These are phyloP conservation scores for Watsonalla binaria DNA, from an alignment of 2,888 invertebrate genomes.

Conservation along the genomic window DNA sequence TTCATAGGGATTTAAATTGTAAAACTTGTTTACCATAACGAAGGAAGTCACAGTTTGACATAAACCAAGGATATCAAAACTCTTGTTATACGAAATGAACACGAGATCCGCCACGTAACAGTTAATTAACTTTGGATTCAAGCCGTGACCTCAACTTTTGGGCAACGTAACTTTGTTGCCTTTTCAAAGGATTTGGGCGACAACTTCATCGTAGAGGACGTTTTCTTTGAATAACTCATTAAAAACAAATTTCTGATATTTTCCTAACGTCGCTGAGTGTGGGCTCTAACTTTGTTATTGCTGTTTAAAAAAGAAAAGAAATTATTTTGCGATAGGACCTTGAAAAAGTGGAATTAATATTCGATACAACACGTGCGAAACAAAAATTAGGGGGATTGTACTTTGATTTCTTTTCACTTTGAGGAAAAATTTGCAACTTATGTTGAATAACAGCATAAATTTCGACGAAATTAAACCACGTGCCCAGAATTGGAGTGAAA, in stretches of 20 bases:
- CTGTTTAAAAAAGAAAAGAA: conserved; percentile 15
- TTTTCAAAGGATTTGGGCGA: conserved; percentile 47
- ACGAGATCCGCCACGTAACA: conserved; percentile 26
- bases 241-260: conserved; percentile 47
- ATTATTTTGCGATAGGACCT: conserved; percentile 21
- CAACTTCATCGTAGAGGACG: conserved; percentile 37
- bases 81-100: conserved; percentile 37
- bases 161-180: conserved; percentile 41
- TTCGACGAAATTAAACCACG: no score
- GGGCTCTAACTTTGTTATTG: conserved; percentile 22
- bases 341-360: conserved; percentile 8
- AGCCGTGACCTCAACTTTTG: conserved; percentile 48
- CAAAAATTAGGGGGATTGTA: neutral
- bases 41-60: conserved; percentile 5
- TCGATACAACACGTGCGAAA: neutral
- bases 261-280: conserved; percentile 18
- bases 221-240: conserved; percentile 51
- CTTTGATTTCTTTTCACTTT: no score
- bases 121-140: conserved; percentile 56
- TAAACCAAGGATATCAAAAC: conserved; percentile 19
- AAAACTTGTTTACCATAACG: conserved; percentile 9
- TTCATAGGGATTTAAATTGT: conserved; percentile 8
- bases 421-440: no score
- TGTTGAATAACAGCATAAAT: no score
- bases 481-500: no score